phyloP scores from a whole-genome alignment of 37 sponge, comb jelly and placozoan species.

The Spongilla lacustris region DNA sequence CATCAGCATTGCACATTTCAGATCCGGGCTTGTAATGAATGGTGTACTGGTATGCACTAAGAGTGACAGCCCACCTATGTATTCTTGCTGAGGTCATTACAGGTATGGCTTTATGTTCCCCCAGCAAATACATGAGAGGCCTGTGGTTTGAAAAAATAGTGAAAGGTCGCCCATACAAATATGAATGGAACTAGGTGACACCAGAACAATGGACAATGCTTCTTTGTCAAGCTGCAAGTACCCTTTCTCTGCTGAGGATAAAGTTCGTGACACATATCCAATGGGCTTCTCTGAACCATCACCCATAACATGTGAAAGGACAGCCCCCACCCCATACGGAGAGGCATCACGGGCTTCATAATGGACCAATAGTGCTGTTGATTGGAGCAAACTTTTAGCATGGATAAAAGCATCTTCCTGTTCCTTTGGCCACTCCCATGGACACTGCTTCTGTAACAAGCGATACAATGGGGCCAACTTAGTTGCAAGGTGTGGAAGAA shows the following conservation, averaged over 20 bases:
- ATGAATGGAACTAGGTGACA: neutral
- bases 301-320: neutral
- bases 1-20: neutral
- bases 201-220: neutral
- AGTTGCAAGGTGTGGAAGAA: constrained; percentile 1
- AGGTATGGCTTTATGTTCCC: neutral
- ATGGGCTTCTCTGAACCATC: neutral
- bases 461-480: constrained; percentile 20
- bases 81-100: neutral
- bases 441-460: constrained; percentile 3
- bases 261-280: neutral
- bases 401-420: too few relatives aligned
- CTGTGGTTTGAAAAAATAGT: neutral
- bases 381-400: too few relatives aligned
- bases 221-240: neutral
- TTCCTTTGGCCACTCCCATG: constrained; percentile 13
- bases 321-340: neutral
- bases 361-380: too few relatives aligned
- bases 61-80: neutral
- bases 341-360: too few relatives aligned
- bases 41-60: neutral
- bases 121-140: neutral
- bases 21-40: neutral
- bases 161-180: neutral
- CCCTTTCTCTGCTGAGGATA: neutral